A percentile compares a stretch with the other conserved stretches of the same genome.
Evolutionary conservation across 2,113 vertebrate species (phyloP).

Genomic region (Trachemys scripta): DNA sequence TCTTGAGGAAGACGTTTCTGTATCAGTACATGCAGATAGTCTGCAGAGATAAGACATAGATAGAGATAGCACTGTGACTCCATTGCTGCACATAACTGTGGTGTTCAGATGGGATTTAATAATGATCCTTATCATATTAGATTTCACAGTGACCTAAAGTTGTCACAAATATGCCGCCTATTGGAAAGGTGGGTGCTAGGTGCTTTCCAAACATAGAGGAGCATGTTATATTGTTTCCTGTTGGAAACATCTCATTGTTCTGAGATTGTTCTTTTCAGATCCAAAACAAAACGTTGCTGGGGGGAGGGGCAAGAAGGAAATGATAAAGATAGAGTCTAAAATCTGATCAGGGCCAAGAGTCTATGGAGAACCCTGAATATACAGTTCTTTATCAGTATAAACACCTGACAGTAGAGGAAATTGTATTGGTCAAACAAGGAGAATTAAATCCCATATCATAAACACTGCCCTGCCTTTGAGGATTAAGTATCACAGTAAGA

Average conservation of each 20-base stretch:
- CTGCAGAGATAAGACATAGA: constrained; percentile 3
- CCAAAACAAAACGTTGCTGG: neutral
- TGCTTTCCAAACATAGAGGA: neutral
- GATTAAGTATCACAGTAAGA: neutral
- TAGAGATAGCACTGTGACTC: neutral
- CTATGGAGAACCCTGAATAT: neutral
- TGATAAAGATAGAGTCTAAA: neutral
- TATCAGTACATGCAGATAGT: neutral
- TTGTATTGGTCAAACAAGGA: neutral
- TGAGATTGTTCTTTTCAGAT: constrained; percentile 16
- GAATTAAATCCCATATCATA: constrained; percentile 11
- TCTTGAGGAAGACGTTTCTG: constrained; percentile 1
- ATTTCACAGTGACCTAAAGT: neutral
- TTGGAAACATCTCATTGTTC: neutral
- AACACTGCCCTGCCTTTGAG: neutral
- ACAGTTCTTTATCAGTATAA: constrained; percentile 9
- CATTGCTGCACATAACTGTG: neutral
- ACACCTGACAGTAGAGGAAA: constrained; percentile 2
- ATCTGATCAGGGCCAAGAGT: neutral
- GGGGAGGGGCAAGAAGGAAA: neutral
- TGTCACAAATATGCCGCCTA: neutral
- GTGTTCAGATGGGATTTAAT: constrained; percentile 25
- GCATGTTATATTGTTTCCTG: neutral
- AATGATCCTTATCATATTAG: neutral
- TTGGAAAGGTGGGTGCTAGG: neutral